A percentile compares a stretch with the other conserved stretches of the same genome.
Evolutionary conservation across 2,797 vertebrate species (phyloP).

Genomic region (Hylomyscus alleni): DNA sequence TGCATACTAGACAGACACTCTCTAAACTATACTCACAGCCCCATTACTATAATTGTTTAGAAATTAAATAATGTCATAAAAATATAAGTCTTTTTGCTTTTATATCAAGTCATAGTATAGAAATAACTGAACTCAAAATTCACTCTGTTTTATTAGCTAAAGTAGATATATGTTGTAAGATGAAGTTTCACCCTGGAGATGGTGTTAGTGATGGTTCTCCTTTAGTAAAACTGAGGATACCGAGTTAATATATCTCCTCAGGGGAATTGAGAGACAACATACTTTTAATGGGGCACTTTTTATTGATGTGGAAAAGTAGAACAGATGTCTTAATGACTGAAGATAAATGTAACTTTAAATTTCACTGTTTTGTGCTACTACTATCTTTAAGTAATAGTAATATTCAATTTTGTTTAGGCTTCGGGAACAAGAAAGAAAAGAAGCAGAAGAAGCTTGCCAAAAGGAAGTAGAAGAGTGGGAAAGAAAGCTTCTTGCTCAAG

Average conservation of each 20-base stretch:
- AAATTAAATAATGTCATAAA: constrained; percentile 48
- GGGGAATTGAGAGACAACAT: neutral
- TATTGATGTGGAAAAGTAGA: constrained; percentile 57
- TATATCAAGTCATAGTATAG: constrained; percentile 2
- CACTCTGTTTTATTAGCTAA: constrained; percentile 48
- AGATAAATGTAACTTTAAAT: constrained; percentile 58
- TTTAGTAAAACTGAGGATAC: constrained; percentile 46
- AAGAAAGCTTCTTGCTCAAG: constrained; percentile 93
- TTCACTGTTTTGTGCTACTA: constrained; percentile 69
- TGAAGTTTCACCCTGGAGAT: constrained; percentile 47
- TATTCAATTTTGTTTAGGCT: constrained; percentile 90
- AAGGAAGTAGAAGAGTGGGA: constrained; percentile 99
- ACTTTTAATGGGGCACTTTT: constrained; percentile 29
- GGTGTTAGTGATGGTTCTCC: neutral
- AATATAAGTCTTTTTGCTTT: constrained; percentile 32
- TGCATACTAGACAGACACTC: neutral
- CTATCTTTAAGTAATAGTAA: constrained; percentile 64
- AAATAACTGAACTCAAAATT: constrained; percentile 46
- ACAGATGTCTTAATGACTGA: constrained; percentile 17
- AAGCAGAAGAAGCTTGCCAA: constrained; percentile 96
- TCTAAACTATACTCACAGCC: neutral
- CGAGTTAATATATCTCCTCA: constrained; percentile 43
- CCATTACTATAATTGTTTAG: constrained; percentile 45
- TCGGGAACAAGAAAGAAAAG: constrained; percentile 97
- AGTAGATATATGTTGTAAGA: constrained; percentile 41